Base-by-base conservation (phyloP, 2,797 vertebrate genomes). In the Neostethus bicornis region DNA sequence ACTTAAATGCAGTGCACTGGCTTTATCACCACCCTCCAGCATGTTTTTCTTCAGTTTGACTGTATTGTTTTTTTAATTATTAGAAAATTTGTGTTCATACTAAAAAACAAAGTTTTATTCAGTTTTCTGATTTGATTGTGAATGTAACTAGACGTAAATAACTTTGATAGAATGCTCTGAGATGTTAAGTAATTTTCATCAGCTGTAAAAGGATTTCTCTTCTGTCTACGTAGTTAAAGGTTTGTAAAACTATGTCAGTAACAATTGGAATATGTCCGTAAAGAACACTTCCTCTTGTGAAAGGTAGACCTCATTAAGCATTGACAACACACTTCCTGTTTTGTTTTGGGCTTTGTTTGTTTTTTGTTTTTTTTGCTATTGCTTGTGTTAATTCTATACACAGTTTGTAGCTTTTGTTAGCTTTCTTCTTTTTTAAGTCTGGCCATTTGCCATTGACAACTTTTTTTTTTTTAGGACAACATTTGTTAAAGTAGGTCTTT, bases 361-460 rank as follows among this genome's bases (percentile, higher is more conserved):
- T 29, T 49, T n/a, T 31, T 56, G 17, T 56, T 74, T 21, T 29
- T 49, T n/a, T 31, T 45, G 16, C 39, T 61, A 50, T n/a, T n/a
- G 38, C 53, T 51, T 66, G 53, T 66, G 68, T 71, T 66, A n/a
- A n/a, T n/a, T n/a, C n/a, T n/a, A n/a, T n/a, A n/a, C 17, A 57
- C 39, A 66, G 52, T 26, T 35, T 25, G 9, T 13, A 26, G 37
- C 46, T 10, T 19, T 52, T 49, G 16, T 68, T 76, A 62, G 43
- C 34, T 20, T 58, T n/a, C n/a, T 4, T 6, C 47, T 12, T 51
- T 34, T 61, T 17, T 6, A 25, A 55, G 5, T 48, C 67, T 43
- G 48, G 14, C 6, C 35, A n/a, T 2, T 1, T 62, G 34, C 32
- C 13, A 6, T n/a, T 14, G 5, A 44, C 20, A 52, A 16, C 54